Percentiles rank a stretch among this genome's conserved stretches.
Evolutionary conservation across 2,797 vertebrate species (phyloP).

Genomic region (Pteropus rufus): DNA sequence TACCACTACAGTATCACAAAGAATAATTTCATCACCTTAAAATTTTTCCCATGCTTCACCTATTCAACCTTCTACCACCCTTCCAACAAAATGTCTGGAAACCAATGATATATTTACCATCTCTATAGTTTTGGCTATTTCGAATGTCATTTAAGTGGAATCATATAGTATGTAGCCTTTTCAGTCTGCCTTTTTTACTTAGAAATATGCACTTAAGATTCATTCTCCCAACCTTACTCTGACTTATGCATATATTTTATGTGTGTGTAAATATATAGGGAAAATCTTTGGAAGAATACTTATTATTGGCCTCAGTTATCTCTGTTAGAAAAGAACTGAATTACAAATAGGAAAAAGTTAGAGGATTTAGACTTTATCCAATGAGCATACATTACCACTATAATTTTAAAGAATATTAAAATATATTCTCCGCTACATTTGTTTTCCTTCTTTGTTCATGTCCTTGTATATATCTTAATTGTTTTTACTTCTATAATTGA

Average conservation of each 20-base stretch:
- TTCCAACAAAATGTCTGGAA: background rate
- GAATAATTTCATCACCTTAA: background rate
- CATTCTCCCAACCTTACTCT: background rate
- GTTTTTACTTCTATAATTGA: constrained; percentile 69
- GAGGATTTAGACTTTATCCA: background rate
- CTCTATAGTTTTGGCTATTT: background rate
- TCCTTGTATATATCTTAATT: constrained; percentile 34
- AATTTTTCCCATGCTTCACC: background rate
- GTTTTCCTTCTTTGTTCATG: background rate
- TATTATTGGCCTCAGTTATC: background rate
- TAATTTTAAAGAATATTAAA: background rate
- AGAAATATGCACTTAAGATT: background rate
- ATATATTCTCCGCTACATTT: background rate
- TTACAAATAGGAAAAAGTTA: background rate
- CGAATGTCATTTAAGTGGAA: background rate
- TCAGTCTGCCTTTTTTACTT: background rate
- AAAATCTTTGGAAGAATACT: background rate
- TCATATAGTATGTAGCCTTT: background rate
- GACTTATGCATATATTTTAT: background rate
- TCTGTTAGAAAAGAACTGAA: background rate
- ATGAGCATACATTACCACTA: background rate
- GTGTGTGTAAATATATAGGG: background rate
- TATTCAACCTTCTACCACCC: background rate
- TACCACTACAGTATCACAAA: background rate
- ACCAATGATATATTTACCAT: background rate